These are phyloP conservation scores for Lutjanus erythropterus DNA, from an alignment of 2,113 vertebrate genomes.

Conservation along the genomic window DNA sequence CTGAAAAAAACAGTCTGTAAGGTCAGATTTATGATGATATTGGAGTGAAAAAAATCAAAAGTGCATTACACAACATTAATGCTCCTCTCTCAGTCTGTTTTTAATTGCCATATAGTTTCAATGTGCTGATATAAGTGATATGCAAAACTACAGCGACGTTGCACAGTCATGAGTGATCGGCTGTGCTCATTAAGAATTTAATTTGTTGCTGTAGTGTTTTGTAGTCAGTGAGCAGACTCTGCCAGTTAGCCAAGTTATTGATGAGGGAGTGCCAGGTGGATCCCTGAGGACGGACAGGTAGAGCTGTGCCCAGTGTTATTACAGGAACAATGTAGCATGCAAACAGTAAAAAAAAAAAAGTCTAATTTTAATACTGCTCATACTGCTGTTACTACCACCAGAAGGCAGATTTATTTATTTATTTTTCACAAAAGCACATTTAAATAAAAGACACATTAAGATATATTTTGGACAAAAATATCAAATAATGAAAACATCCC, in stretches of 20 bases:
- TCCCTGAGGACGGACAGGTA: constrained; percentile 66
- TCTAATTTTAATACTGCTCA: constrained; percentile 23
- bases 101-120: constrained; percentile 37
- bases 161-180: constrained; percentile 56
- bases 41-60: not conserved
- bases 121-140: constrained; percentile 54
- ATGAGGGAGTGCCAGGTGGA: constrained; percentile 67
- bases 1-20: not conserved
- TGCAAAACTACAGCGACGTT: constrained; percentile 55
- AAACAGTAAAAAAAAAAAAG: constrained; percentile 16
- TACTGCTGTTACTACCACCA: not conserved
- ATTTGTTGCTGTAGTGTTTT: constrained; percentile 55
- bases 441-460: no score
- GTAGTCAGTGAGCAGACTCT: constrained; percentile 55
- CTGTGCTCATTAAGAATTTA: constrained; percentile 67
- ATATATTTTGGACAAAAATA: not conserved
- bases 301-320: constrained; percentile 54
- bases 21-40: not conserved
- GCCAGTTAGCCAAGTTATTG: constrained; percentile 68
- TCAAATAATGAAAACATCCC: not conserved
- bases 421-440: not conserved
- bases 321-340: constrained; percentile 29
- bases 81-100: not conserved
- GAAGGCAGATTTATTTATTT: not conserved
- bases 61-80: not conserved